phyloP scores from a whole-genome alignment of 2,888 invertebrate genomes.

The Drosophila koepferae region DNA sequence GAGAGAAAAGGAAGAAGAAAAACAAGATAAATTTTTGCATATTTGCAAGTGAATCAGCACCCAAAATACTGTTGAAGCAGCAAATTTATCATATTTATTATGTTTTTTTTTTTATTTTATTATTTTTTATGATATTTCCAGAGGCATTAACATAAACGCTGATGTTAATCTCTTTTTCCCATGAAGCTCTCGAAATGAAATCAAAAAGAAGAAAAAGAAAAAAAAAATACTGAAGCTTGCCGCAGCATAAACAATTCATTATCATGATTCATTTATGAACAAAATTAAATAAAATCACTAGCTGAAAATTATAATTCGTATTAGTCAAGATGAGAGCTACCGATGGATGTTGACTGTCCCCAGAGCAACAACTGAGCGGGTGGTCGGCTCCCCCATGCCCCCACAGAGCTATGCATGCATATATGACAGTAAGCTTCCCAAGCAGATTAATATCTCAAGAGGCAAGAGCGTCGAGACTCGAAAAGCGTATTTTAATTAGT shows the following conservation, averaged over 20 bases:
- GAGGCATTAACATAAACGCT: conserved; percentile 78
- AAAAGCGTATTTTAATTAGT: conserved; percentile 82
- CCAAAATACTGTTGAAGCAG: conserved; percentile 46
- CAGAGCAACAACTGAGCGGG: conserved; percentile 51
- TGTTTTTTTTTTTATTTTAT: not conserved
- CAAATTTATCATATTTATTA: conserved; percentile 56
- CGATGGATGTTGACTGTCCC: conserved; percentile 49
- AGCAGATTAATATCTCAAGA: conserved; percentile 81
- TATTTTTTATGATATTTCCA: conserved; percentile 68
- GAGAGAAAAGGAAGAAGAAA: not conserved
- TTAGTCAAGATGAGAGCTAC: conserved; percentile 75
- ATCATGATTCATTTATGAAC: conserved; percentile 79
- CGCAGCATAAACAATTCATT: conserved; percentile 77
- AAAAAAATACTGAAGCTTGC: conserved; percentile 19
- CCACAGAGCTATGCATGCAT: conserved; percentile 3
- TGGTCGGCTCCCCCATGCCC: conserved; percentile 55
- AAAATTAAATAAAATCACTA: conserved; percentile 74
- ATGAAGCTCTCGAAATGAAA: conserved; percentile 58
- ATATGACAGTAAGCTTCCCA: conserved; percentile 72
- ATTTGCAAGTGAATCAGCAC: conserved; percentile 75
- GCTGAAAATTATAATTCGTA: conserved; percentile 66
- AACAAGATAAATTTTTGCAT: conserved; percentile 43
- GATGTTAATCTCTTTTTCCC: conserved; percentile 82
- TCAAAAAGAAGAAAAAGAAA: too few relatives aligned
- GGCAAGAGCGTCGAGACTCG: conserved; percentile 24